Conservation (phyloP, 2,797 vertebrate species). For the Acomys russatus region DNA sequence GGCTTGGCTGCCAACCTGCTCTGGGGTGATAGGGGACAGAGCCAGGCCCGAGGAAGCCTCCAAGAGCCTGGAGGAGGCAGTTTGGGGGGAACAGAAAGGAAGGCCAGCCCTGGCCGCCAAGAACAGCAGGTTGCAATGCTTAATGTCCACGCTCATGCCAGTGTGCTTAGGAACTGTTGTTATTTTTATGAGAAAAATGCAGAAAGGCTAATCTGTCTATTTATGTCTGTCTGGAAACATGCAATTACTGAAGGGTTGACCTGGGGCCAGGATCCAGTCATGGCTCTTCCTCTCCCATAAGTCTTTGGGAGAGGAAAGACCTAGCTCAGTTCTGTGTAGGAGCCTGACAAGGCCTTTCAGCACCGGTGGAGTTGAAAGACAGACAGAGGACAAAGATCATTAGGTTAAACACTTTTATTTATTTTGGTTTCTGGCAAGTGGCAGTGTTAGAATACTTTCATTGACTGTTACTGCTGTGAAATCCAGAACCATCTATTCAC, state of each 20-base stretch:
- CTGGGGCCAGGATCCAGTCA: slow-evolving; percentile 87
- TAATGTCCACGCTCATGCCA: slow-evolving; percentile 88
- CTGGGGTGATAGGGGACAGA: slow-evolving; percentile 86
- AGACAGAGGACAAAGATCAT: slow-evolving; percentile 62
- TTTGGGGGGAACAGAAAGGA: slow-evolving; percentile 76
- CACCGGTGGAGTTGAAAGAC: slow-evolving; percentile 68
- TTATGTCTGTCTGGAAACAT: slow-evolving; percentile 91
- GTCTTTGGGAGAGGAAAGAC: slow-evolving; percentile 73
- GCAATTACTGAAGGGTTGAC: slow-evolving; percentile 87
- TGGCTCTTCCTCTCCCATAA: slow-evolving; percentile 85
- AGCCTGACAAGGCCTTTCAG: slow-evolving; percentile 69
- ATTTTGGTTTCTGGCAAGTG: slow-evolving; percentile 66
- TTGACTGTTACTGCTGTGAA: neutral
- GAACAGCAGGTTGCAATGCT: slow-evolving; percentile 91
- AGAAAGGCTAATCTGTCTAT: slow-evolving; percentile 90
- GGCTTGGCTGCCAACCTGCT: slow-evolving; percentile 87
- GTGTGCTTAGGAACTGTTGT: slow-evolving; percentile 88
- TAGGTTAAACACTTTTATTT: slow-evolving; percentile 35
- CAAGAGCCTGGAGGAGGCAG: slow-evolving; percentile 84
- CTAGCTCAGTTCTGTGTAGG: slow-evolving; percentile 64
- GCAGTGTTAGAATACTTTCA: slow-evolving; percentile 69
- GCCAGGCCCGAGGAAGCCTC: slow-evolving; percentile 86
- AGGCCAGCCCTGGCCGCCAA: slow-evolving; percentile 88
- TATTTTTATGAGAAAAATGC: slow-evolving; percentile 92
- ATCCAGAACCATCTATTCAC: neutral